These are phyloP conservation scores for Vespertilio murinus DNA, from an alignment of 2,797 vertebrate species.

Conservation along the genomic window DNA sequence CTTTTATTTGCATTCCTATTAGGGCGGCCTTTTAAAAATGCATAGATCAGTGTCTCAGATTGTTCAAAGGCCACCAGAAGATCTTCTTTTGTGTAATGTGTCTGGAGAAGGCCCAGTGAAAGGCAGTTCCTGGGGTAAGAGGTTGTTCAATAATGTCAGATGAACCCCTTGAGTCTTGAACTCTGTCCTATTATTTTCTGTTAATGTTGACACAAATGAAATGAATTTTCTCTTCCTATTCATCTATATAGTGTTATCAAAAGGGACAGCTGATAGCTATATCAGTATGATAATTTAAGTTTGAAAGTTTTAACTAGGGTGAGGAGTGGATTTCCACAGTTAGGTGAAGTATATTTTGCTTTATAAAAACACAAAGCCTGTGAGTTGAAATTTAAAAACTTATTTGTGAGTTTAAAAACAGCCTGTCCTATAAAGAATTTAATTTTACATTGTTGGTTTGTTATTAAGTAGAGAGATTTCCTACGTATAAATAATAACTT, in stretches of 20 bases:
- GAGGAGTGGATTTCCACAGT: not conserved
- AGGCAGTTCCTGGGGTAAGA: constrained; percentile 75
- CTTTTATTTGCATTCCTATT: constrained; percentile 71
- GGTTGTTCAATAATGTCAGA: constrained; percentile 83
- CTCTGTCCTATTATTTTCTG: constrained; percentile 85
- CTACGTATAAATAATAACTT: not conserved
- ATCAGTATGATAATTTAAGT: constrained; percentile 78
- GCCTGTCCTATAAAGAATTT: not conserved
- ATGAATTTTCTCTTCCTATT: constrained; percentile 83
- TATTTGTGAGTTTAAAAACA: not conserved
- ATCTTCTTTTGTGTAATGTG: constrained; percentile 77
- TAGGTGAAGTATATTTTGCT: not conserved
- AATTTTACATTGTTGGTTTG: not conserved
- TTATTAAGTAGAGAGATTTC: not conserved
- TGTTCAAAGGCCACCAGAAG: constrained; percentile 65
- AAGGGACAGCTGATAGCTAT: constrained; percentile 83
- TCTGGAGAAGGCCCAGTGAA: constrained; percentile 72
- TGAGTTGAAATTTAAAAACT: not conserved
- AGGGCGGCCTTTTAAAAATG: constrained; percentile 56
- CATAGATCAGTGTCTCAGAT: constrained; percentile 46
- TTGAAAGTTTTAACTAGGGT: constrained; percentile 42
- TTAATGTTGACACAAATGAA: constrained; percentile 87
- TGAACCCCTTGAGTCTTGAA: constrained; percentile 81
- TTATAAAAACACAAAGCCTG: not conserved
- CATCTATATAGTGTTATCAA: constrained; percentile 84